These are phyloP conservation scores for Capitulum mitella DNA, from an alignment of 2,888 invertebrate genomes.

Conservation along the genomic window DNA sequence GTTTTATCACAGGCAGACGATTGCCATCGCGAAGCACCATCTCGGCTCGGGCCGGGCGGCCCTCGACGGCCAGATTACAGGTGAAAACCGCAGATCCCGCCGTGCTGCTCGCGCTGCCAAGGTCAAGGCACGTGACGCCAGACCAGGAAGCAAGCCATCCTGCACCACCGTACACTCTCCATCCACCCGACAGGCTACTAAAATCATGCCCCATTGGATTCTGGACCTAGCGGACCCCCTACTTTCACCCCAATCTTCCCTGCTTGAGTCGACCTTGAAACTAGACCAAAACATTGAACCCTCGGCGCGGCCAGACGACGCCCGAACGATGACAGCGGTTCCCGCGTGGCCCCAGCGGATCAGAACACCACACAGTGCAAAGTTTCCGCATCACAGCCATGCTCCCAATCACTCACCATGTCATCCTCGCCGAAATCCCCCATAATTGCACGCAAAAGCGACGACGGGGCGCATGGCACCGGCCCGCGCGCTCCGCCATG, in stretches of 20 bases:
- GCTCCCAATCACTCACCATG: not conserved
- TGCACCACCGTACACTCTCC: not conserved
- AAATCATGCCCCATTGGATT: no score
- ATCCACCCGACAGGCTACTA: no score
- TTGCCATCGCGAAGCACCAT: no score
- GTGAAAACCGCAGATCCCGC: no score
- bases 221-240: not conserved
- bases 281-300: conserved; percentile 10
- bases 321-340: not conserved
- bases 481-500: not conserved
- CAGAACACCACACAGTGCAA: no score
- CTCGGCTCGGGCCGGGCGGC: not conserved
- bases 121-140: not conserved
- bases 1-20: no score
- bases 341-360: not conserved
- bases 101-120: not conserved
- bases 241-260: conserved; percentile 9
- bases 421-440: not conserved
- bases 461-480: conserved; percentile 1
- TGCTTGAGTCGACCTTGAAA: not conserved
- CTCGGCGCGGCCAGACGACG: not conserved
- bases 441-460: not conserved
- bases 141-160: conserved; percentile 18
- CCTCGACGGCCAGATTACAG: no score
- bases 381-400: no score